Evolutionary conservation across 1,140 invertebrate genomes (phyloP).

Genomic region (Heliconius hermathena): DNA sequence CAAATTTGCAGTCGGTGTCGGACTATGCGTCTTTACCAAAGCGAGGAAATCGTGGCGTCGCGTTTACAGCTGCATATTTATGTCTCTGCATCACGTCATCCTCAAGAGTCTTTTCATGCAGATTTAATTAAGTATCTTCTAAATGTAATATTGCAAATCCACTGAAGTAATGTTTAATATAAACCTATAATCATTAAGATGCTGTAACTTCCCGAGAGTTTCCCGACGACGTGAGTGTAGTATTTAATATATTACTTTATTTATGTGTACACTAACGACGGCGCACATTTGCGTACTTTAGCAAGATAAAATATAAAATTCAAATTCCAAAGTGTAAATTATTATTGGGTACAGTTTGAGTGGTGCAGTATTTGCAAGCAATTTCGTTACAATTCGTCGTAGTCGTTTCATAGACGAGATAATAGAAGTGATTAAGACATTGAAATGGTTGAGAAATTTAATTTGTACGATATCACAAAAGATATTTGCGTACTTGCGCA

Average conservation of each 20-base stretch:
- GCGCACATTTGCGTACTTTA: too few relatives aligned
- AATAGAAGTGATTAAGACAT: constrained; percentile 2
- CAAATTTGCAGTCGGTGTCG: too few relatives aligned
- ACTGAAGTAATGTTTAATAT: neutral
- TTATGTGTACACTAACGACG: neutral
- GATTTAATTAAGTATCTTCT: neutral
- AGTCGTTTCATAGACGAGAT: constrained; percentile 10
- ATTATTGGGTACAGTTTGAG: neutral
- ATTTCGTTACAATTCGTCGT: constrained; percentile 9
- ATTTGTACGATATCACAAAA: constrained; percentile 9
- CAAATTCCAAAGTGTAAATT: neutral
- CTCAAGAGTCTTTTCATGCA: neutral
- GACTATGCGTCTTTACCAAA: too few relatives aligned
- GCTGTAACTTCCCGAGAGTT: neutral
- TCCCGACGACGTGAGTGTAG: neutral
- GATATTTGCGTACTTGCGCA: neutral
- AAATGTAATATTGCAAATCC: neutral
- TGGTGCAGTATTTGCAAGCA: neutral
- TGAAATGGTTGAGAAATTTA: constrained; percentile 4
- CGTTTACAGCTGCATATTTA: too few relatives aligned
- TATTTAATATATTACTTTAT: neutral
- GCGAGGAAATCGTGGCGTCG: too few relatives aligned
- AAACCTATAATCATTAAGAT: neutral
- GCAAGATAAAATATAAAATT: neutral
- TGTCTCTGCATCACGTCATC: too few relatives aligned